Percentiles rank a stretch among this genome's conserved stretches.
These are phyloP conservation scores for Eupithecia exiguata DNA, from an alignment of 2,888 invertebrate species.

Conservation along the genomic window DNA sequence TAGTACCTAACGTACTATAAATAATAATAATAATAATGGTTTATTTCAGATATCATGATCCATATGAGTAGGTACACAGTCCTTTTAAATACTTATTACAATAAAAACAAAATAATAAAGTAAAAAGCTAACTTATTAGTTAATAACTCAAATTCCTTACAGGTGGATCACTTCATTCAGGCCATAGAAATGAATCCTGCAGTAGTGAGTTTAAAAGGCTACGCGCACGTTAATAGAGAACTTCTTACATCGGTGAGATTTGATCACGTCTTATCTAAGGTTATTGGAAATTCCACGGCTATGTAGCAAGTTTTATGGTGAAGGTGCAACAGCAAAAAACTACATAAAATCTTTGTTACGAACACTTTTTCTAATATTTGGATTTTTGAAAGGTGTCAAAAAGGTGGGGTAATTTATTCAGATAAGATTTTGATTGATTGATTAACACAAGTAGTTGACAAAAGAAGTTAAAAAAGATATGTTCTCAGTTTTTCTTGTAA, in stretches of 20 bases:
- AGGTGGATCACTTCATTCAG: conserved; percentile 87
- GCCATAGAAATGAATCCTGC: conserved; percentile 89
- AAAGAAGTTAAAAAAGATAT: too few species aligned
- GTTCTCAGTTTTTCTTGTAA: too few species aligned
- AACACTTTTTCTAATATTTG: too few species aligned
- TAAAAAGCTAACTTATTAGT: too few species aligned
- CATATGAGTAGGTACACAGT: too few species aligned
- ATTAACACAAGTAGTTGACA: background rate
- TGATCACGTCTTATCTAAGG: background rate
- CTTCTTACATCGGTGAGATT: conserved; percentile 84
- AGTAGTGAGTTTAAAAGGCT: conserved; percentile 87
- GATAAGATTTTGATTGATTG: background rate
- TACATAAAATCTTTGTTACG: background rate
- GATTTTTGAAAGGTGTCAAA: too few species aligned
- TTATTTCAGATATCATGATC: too few species aligned
- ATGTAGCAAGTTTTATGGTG: background rate
- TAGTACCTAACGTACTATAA: too few species aligned
- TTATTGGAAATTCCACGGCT: background rate
- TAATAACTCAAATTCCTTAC: conserved; percentile 24
- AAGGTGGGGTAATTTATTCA: background rate
- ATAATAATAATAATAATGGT: too few species aligned
- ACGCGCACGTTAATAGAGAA: conserved; percentile 86
- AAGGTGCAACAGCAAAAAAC: background rate
- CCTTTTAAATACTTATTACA: too few species aligned
- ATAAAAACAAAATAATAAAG: too few species aligned